A percentile compares a stretch with the other conserved stretches of the same genome.
phyloP scores from a whole-genome alignment of 2,797 vertebrate species.

The Sciaenops ocellatus region DNA sequence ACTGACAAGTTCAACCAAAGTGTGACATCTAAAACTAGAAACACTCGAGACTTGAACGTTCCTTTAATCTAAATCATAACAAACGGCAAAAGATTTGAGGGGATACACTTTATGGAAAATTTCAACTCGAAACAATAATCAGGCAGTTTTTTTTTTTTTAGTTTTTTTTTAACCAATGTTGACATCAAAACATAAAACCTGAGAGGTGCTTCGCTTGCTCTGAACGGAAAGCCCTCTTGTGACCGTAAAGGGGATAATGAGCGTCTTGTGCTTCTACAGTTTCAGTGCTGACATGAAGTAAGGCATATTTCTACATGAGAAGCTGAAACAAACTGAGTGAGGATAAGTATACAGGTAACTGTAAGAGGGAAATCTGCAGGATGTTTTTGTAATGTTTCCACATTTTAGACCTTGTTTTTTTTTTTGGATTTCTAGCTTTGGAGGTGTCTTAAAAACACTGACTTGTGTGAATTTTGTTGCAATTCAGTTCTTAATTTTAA shows the following conservation, averaged over 20 bases:
- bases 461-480: conserved; percentile 32
- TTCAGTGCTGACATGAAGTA: conserved; percentile 26
- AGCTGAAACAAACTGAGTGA: conserved; percentile 22
- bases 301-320: conserved; percentile 40
- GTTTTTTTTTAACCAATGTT: not conserved
- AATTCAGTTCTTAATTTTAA: conserved; percentile 31
- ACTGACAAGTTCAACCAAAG: not conserved
- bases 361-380: conserved; percentile 13
- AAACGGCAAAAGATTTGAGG: conserved; percentile 11
- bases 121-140: conserved; percentile 18
- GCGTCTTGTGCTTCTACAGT: conserved; percentile 51
- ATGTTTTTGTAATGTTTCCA: conserved; percentile 1
- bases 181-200: conserved; percentile 46
- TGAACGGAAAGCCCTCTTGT: conserved; percentile 8
- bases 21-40: not conserved
- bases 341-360: conserved; percentile 5
- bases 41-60: conserved; percentile 22
- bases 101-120: conserved; percentile 31
- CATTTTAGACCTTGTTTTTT: conserved; percentile 16
- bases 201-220: conserved; percentile 20
- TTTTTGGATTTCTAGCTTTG: conserved; percentile 63
- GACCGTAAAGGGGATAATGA: not conserved
- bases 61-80: conserved; percentile 62
- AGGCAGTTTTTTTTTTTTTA: not conserved
- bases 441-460: conserved; percentile 35